A percentile compares a stretch with the other conserved stretches of the same genome.
phyloP scores from a whole-genome alignment of 2,797 vertebrate species.

The Acridotheres tristis region DNA sequence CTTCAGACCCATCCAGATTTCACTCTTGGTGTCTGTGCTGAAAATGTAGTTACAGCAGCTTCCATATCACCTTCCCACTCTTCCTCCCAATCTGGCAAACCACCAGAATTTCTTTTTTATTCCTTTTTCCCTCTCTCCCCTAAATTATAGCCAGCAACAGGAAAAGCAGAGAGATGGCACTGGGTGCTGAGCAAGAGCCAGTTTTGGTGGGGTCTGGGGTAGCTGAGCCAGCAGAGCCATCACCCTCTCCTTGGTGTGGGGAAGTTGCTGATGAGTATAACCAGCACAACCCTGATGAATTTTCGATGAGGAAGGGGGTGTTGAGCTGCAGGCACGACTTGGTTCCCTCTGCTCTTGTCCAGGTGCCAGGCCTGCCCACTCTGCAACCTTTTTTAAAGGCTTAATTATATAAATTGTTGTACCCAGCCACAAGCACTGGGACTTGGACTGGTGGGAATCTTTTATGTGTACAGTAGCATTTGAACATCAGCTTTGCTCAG shows the following conservation, averaged over 20 bases:
- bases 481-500: background rate
- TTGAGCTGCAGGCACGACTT: background rate
- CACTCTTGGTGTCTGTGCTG: background rate
- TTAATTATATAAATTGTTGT: background rate
- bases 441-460: background rate
- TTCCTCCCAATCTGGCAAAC: background rate
- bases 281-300: background rate
- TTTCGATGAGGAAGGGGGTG: accelerated
- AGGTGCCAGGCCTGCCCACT: background rate
- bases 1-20: background rate
- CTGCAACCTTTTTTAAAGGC: background rate
- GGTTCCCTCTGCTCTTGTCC: background rate
- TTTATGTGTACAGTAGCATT: background rate
- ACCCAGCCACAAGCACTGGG: too few species aligned
- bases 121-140: accelerated
- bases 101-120: background rate
- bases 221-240: background rate
- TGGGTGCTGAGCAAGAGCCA: background rate
- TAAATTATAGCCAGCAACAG: background rate
- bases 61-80: conserved; percentile 32
- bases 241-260: background rate
- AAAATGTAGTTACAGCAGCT: background rate
- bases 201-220: background rate
- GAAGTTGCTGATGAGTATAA: background rate
- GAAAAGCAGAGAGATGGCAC: background rate